Evolutionary conservation across 2,113 vertebrate genomes (phyloP).

Genomic region (Laticauda colubrina): DNA sequence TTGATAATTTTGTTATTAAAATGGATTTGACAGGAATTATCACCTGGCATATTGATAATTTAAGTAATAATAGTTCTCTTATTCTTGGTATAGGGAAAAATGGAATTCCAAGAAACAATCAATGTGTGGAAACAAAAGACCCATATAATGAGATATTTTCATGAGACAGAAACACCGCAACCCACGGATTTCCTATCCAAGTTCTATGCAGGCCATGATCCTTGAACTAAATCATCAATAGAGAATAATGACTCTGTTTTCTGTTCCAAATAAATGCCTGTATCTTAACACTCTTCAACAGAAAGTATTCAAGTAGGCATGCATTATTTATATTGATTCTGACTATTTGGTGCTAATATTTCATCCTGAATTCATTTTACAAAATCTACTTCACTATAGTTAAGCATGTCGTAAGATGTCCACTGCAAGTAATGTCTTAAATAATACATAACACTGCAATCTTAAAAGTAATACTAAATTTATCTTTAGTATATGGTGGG

Average conservation of each 20-base stretch:
- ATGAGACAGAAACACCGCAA: slow-evolving; percentile 77
- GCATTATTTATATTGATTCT: neutral
- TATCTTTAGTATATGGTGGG: neutral
- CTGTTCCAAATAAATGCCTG: slow-evolving; percentile 66
- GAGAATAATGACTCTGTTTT: slow-evolving; percentile 20
- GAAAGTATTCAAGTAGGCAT: neutral
- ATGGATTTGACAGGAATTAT: neutral
- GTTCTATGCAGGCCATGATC: slow-evolving; percentile 87
- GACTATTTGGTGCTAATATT: neutral
- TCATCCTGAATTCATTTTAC: neutral
- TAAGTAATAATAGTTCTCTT: slow-evolving; percentile 12
- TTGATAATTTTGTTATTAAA: neutral
- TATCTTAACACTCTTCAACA: neutral
- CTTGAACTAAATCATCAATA: slow-evolving; percentile 69
- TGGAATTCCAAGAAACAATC: slow-evolving; percentile 94
- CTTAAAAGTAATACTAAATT: neutral
- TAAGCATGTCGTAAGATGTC: neutral
- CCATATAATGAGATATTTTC: slow-evolving; percentile 93
- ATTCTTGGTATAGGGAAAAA: slow-evolving; percentile 80
- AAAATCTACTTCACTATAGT: neutral
- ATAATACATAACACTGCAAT: neutral
- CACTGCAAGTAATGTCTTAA: neutral
- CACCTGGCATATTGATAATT: neutral
- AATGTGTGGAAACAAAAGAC: slow-evolving; percentile 94
- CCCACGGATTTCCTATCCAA: slow-evolving; percentile 90